Base-by-base conservation (phyloP, 2,797 vertebrate species). In the Pelobates cultripes region DNA sequence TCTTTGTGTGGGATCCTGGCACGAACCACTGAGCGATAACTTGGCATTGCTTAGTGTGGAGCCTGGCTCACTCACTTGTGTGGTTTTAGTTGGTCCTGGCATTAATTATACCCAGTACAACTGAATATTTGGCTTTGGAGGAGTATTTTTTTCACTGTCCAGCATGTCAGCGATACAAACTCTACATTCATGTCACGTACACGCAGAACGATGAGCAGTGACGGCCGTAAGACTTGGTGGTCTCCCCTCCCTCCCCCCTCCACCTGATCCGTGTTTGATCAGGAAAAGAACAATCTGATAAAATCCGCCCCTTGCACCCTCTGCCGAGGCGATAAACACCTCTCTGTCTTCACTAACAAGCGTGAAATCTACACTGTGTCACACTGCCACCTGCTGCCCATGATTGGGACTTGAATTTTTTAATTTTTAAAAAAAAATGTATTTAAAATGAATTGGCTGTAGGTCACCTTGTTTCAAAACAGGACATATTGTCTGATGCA, bases 271-370 rank as follows among this genome's bases (percentile, higher is more conserved):
- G 72, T 83, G 77, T 83, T 83, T 83, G 82, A 83, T 83, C 82
- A 79, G 77, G 82, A 79, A 79, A 79, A 83, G 82, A 83, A 83
- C 82, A 79, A 83, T 83, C 82, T 83, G 82, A 83, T 83, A 83
- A 83, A 83, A 79, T 79, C 77, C 82, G 44, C 77, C 81, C 72
- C 77, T 55, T 83, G 77, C 77, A 44, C 77, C 82, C 78, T 79
- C 66, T 79, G 28, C 57, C 70, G 40, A 71, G 82, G 79, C 82
- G 77, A 83, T 83, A 83, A 83, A 75, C 77, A 79, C 66, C 82
- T 83, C 82, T 83, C 28, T 10, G 57, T 71, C 77, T 75, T 83
- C 53, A 44, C 77, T 79, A 83, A 79, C 57, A 79, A 79, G 82
- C 77, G 79, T 13, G 55, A 71, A 41, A 70, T 7, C 44, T 43